Percentiles rank a stretch among this genome's conserved stretches.
Evolutionary conservation across 1,140 invertebrate species (phyloP).

Genomic region (Acromyrmex charruanus): DNA sequence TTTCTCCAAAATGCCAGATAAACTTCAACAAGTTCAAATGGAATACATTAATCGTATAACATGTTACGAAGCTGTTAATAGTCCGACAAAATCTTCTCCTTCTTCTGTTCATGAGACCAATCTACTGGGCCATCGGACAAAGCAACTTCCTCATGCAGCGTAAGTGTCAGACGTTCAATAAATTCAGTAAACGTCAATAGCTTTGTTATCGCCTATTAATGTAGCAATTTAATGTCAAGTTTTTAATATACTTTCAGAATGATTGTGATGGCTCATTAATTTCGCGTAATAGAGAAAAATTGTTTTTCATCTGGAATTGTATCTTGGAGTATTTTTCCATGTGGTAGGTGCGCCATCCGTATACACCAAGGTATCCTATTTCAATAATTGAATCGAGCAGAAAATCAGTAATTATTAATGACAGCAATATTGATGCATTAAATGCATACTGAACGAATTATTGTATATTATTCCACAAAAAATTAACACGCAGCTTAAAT

Average conservation of each 20-base stretch:
- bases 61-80: too few relatives aligned
- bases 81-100: too few relatives aligned
- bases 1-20: too few relatives aligned
- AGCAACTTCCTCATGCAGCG: conserved; percentile 87
- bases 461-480: background rate
- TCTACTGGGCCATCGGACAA: too few relatives aligned
- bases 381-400: conserved; percentile 84
- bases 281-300: background rate
- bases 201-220: background rate
- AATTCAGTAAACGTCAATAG: background rate
- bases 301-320: conserved; percentile 86
- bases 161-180: conserved; percentile 81
- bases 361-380: conserved; percentile 88
- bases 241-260: conserved; percentile 80
- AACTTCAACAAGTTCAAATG: too few relatives aligned
- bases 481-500: background rate
- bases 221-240: background rate
- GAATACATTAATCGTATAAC: too few relatives aligned
- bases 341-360: conserved; percentile 89
- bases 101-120: too few relatives aligned
- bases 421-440: background rate
- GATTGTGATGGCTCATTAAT: conserved; percentile 88
- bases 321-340: conserved; percentile 92
- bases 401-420: conserved; percentile 51
- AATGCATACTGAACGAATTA: background rate